Evolutionary conservation across 1,140 invertebrate species (phyloP).

Genomic region (Telenomus remus): DNA sequence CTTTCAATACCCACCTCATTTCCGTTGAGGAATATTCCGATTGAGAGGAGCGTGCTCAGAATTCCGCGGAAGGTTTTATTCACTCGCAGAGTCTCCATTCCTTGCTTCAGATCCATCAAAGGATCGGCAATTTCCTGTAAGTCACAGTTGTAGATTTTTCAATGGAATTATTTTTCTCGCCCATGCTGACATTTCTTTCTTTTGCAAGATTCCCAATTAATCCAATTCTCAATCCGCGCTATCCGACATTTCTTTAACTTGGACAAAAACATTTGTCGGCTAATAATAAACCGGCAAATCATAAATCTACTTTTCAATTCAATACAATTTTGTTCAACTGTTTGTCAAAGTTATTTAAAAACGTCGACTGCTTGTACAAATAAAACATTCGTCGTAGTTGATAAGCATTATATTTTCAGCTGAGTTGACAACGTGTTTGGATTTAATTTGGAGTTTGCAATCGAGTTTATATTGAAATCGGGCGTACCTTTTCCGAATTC

Average conservation of each 20-base stretch:
- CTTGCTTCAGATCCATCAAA: constrained; percentile 98
- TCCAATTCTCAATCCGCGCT: too few relatives aligned
- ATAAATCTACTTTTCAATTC: background rate
- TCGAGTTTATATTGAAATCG: too few relatives aligned
- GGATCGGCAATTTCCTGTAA: constrained; percentile 97
- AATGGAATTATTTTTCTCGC: constrained; percentile 48
- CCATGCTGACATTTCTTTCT: constrained; percentile 19
- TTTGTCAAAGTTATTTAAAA: too few relatives aligned
- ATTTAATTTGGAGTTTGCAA: too few relatives aligned
- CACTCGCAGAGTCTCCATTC: constrained; percentile 90
- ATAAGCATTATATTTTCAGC: too few relatives aligned
- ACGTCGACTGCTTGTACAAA: too few relatives aligned
- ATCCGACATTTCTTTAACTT: too few relatives aligned
- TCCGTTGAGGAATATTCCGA: constrained; percentile 98
- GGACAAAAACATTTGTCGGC: too few relatives aligned
- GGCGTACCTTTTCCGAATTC: constrained; percentile 91
- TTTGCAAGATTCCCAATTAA: constrained; percentile 33
- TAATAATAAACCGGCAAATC: too few relatives aligned
- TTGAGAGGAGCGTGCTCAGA: constrained; percentile 92
- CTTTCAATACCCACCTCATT: constrained; percentile 81
- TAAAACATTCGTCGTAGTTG: too few relatives aligned
- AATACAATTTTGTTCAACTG: constrained; percentile 36
- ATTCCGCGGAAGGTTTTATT: constrained; percentile 97
- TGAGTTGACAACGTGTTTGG: too few relatives aligned
- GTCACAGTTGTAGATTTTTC: constrained; percentile 64